phyloP scores from a whole-genome alignment of 1,140 invertebrate genomes.

The Anagrus nilaparvatae region DNA sequence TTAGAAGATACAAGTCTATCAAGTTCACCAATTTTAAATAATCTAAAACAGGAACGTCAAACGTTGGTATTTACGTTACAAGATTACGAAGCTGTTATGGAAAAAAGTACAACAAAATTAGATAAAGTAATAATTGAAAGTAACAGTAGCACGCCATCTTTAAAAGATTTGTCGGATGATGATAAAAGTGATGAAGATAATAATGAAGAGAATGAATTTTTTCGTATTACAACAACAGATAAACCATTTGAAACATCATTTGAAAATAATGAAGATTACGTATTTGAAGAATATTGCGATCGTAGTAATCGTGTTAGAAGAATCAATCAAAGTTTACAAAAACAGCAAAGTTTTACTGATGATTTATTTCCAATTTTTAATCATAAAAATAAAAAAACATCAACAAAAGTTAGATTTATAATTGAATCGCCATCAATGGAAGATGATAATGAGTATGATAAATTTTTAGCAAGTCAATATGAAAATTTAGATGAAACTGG shows the following conservation, averaged over 20 bases:
- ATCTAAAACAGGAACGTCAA: conserved; percentile 17
- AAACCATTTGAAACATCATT: conserved; percentile 33
- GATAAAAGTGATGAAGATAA: conserved; percentile 15
- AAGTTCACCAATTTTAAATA: conserved; percentile 5
- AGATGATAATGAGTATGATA: not conserved
- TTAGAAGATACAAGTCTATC: not conserved
- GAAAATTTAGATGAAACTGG: conserved; percentile 5
- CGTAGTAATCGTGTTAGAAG: conserved; percentile 10
- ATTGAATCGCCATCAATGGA: conserved; percentile 22
- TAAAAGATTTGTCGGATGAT: too few relatives aligned
- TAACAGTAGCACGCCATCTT: too few relatives aligned
- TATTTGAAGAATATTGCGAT: conserved; percentile 33
- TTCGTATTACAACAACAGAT: conserved; percentile 35
- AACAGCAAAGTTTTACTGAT: conserved; percentile 13
- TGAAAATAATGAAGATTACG: conserved; percentile 16
- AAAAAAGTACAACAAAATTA: conserved; percentile 11
- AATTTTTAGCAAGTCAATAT: conserved; percentile 5
- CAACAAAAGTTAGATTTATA: conserved; percentile 30
- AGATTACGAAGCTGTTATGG: conserved; percentile 34
- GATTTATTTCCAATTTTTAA: conserved; percentile 8
- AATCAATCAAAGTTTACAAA: conserved; percentile 14
- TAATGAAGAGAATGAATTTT: conserved; percentile 23
- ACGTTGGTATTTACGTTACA: conserved; percentile 32
- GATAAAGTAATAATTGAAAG: too few relatives aligned
- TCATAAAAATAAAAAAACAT: conserved; percentile 10